Evolutionary conservation across 1,140 invertebrate species (phyloP), one percentile per base, ranked within the genome.

Genomic region (Conus betulinus): DNA sequence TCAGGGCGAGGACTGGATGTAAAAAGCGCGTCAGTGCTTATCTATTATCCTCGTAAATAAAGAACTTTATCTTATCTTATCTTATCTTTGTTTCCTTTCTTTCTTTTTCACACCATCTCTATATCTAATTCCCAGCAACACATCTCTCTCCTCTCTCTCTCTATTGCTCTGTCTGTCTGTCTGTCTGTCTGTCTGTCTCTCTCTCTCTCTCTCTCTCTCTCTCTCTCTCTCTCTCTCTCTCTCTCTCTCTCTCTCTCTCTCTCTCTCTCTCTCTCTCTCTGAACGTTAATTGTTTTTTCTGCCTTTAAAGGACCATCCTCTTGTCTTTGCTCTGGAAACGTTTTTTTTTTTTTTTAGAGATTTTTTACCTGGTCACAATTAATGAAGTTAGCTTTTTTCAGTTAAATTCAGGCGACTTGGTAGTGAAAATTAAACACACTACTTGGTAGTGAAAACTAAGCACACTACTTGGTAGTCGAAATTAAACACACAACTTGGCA

Each of bases 181-280:
- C 71, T 76, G 11, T 76, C 8, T 76, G 13, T 23, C 25, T 25
- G 20, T 76, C 71, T 76, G 8, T 76, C 25, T 25, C 0, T 76
- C 25, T 76, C 25, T 23, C 1, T 76, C 20, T 25, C 71, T n/a
- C 71, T 76, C 71, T 25, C 71, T 76, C 71, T 76, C 71, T 76
- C 71, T 76, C 71, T 76, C 71, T 76, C 71, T 76, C 71, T 76
- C 71, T 76, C 71, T 76, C 71, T 76, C 71, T 76, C 71, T 76
- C 71, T 76, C 71, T 76, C 71, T 76, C 71, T 76, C 71, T 76
- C 71, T 76, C 71, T 76, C 71, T 76, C 71, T 76, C 71, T 76
- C 71, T 76, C 71, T 76, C 71, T 76, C 71, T 76, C 71, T 76
- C 71, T 76, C 71, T 76, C 71, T 76, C 71, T 76, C n/a, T 76